Conservation (phyloP, 2,888 invertebrate species). For the Nomada fucata region DNA sequence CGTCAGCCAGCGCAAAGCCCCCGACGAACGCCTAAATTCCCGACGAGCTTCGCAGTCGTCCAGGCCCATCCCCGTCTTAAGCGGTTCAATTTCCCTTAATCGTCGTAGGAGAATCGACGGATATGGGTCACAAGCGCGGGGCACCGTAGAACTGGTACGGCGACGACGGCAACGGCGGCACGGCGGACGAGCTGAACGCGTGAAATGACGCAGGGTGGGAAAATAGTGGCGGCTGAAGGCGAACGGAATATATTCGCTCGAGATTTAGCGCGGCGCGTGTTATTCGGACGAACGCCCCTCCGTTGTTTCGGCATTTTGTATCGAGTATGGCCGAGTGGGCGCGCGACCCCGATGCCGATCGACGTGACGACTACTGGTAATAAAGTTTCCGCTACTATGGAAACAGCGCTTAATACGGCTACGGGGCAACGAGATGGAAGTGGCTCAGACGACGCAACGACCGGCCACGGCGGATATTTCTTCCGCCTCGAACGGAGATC, state of each 20-base stretch:
- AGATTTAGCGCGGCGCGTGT: constrained; percentile 38
- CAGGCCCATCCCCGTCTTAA: too few relatives aligned
- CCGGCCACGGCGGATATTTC: constrained; percentile 36
- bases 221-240: constrained; percentile 5
- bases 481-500: constrained; percentile 34
- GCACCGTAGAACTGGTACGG: neutral
- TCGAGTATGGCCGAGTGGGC: constrained; percentile 20
- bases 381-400: constrained; percentile 74
- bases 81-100: too few relatives aligned
- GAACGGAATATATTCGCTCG: constrained; percentile 35
- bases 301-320: constrained; percentile 20
- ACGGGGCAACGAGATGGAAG: constrained; percentile 55
- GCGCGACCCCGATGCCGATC: constrained; percentile 39
- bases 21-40: neutral
- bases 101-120: neutral
- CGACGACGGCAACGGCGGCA: constrained; percentile 20
- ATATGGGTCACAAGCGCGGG: constrained; percentile 39
- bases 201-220: constrained; percentile 24
- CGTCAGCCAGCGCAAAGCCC: too few relatives aligned
- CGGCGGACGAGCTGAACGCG: neutral
- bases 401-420: constrained; percentile 74
- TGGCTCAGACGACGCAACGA: constrained; percentile 18
- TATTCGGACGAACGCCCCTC: neutral
- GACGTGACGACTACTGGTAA: constrained; percentile 59
- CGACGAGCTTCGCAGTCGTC: neutral